These are phyloP conservation scores for Sycophaga agraensis DNA, from an alignment of 1,140 invertebrate genomes.

Conservation along the genomic window DNA sequence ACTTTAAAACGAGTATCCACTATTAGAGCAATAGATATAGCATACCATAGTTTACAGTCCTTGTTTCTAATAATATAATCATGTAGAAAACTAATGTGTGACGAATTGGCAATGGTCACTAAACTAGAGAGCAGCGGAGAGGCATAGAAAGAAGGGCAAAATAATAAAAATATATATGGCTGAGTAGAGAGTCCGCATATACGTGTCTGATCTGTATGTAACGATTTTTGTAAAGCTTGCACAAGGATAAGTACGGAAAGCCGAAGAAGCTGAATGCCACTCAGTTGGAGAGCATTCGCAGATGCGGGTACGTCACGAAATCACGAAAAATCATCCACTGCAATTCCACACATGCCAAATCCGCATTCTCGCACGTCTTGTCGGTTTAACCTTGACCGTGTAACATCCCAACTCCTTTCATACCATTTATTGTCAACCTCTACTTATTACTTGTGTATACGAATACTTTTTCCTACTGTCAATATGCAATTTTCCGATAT, in stretches of 20 bases:
- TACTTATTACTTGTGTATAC: no score
- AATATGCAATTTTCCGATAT: no score
- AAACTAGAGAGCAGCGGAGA: no score
- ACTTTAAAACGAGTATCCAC: no score
- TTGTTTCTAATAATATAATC: background rate
- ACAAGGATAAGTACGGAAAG: conserved; percentile 87
- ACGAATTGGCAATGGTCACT: background rate
- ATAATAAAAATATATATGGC: conserved; percentile 2
- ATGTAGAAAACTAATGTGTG: background rate
- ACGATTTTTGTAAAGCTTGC: conserved; percentile 75
- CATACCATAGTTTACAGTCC: background rate
- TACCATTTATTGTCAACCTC: no score
- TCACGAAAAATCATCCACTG: background rate
- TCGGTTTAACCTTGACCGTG: no score
- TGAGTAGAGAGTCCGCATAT: no score
- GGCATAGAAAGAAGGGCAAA: background rate
- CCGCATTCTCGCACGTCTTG: no score
- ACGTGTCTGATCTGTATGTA: conserved; percentile 41
- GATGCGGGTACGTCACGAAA: conserved; percentile 75
- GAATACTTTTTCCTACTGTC: no score
- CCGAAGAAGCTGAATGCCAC: conserved; percentile 81
- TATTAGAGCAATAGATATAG: no score
- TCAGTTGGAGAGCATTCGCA: conserved; percentile 84
- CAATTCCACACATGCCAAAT: no score
- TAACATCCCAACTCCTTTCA: no score